phyloP scores from a whole-genome alignment of 2,113 vertebrate species.

The Equus quagga region DNA sequence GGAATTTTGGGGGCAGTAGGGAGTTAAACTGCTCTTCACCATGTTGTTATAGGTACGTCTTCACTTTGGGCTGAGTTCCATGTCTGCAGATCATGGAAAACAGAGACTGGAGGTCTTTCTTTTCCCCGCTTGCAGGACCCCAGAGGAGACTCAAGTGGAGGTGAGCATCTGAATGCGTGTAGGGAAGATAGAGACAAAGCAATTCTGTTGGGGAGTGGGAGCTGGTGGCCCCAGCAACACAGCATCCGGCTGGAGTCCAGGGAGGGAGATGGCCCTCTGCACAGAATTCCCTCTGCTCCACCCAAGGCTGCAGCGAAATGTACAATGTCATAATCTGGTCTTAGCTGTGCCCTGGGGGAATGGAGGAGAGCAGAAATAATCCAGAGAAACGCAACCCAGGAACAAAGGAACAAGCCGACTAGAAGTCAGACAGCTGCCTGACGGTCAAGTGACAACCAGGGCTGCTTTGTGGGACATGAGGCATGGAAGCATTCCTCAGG shows the following conservation, averaged over 20 bases:
- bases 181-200: neutral
- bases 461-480: neutral
- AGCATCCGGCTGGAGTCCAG: neutral
- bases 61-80: neutral
- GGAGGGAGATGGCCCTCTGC: neutral
- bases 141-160: neutral
- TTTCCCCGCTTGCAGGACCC: neutral
- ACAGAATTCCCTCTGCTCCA: neutral
- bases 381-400: neutral
- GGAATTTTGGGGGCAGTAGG: neutral
- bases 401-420: neutral
- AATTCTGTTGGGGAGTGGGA: neutral
- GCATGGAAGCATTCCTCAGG: no score
- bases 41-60: neutral
- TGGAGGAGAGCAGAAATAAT: conserved; percentile 37
- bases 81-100: neutral
- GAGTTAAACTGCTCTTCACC: neutral
- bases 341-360: neutral
- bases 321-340: conserved; percentile 24
- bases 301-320: neutral
- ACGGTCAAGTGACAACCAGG: neutral
- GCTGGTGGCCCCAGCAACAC: neutral
- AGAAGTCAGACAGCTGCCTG: neutral
- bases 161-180: neutral
- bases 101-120: neutral